Evolutionary conservation across 2,113 vertebrate species (phyloP).

Genomic region (Trematocara zebra): DNA sequence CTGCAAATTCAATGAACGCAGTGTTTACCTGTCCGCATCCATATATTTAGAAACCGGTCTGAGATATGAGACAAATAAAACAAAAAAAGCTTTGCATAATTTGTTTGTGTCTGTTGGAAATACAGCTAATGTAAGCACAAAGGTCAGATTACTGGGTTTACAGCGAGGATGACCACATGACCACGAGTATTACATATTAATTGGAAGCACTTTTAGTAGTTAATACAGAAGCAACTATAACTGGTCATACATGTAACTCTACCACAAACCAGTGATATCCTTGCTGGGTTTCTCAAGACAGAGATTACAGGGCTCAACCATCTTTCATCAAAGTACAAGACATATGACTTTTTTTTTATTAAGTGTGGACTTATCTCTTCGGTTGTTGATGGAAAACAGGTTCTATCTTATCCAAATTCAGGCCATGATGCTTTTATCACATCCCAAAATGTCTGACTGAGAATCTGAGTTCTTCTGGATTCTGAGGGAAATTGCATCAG

Average conservation of each 20-base stretch:
- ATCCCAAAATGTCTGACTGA: neutral
- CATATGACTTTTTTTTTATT: neutral
- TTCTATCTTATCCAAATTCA: neutral
- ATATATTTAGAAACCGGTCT: neutral
- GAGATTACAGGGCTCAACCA: neutral
- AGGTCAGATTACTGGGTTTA: neutral
- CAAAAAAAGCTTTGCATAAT: neutral
- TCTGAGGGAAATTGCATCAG: neutral
- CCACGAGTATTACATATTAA: neutral
- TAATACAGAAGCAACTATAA: neutral
- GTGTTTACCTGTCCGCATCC: neutral
- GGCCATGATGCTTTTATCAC: neutral
- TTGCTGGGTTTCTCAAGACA: neutral
- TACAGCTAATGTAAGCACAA: neutral
- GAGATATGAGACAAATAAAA: neutral
- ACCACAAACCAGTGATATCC: neutral
- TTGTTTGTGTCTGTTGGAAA: neutral
- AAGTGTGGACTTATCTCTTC: neutral
- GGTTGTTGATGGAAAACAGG: neutral
- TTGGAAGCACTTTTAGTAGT: neutral
- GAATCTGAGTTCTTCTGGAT: neutral
- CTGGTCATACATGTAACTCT: neutral
- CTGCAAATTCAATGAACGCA: neutral
- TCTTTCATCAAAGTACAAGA: neutral
- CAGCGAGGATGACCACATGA: neutral